Conservation (phyloP, 2,888 invertebrate species). For the Melinaea marsaeus region DNA sequence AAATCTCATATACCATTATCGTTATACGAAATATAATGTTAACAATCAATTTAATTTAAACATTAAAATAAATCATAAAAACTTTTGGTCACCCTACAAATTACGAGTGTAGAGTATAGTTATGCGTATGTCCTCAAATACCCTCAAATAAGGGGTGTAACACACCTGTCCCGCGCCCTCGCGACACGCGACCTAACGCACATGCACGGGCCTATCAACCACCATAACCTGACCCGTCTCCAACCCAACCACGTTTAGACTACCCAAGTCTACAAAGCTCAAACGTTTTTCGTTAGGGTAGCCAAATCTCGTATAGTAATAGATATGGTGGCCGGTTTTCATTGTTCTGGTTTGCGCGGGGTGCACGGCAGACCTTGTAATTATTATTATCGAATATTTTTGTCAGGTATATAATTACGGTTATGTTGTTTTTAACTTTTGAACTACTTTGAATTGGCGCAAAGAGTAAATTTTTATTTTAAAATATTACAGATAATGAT, state of each 20-base stretch:
- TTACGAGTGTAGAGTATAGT: slow-evolving; percentile 53
- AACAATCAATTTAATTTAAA: neutral
- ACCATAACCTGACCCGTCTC: slow-evolving; percentile 45
- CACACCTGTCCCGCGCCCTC: slow-evolving; percentile 74
- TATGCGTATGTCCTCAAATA: slow-evolving; percentile 64
- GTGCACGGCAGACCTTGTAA: slow-evolving; percentile 37
- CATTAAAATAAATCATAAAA: neutral
- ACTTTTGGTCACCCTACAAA: slow-evolving; percentile 47
- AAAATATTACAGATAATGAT: no score
- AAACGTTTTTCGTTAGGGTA: slow-evolving; percentile 32
- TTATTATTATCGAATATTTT: slow-evolving; percentile 21
- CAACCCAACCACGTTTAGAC: slow-evolving; percentile 19
- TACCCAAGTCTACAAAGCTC: neutral
- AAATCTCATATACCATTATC: no score
- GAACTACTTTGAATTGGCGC: neutral
- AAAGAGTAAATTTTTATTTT: no score
- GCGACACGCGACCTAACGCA: slow-evolving; percentile 67
- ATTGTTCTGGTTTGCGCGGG: slow-evolving; percentile 44
- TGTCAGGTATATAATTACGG: slow-evolving; percentile 10
- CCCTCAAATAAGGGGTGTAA: slow-evolving; percentile 70
- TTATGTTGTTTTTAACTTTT: neutral
- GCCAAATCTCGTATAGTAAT: slow-evolving; percentile 66
- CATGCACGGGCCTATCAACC: slow-evolving; percentile 50
- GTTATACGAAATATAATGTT: neutral
- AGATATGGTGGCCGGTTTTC: slow-evolving; percentile 53